Percentiles rank a stretch among this genome's conserved stretches.
These are phyloP conservation scores for Thalassophryne amazonica DNA, from an alignment of 2,797 vertebrate species.

Conservation along the genomic window DNA sequence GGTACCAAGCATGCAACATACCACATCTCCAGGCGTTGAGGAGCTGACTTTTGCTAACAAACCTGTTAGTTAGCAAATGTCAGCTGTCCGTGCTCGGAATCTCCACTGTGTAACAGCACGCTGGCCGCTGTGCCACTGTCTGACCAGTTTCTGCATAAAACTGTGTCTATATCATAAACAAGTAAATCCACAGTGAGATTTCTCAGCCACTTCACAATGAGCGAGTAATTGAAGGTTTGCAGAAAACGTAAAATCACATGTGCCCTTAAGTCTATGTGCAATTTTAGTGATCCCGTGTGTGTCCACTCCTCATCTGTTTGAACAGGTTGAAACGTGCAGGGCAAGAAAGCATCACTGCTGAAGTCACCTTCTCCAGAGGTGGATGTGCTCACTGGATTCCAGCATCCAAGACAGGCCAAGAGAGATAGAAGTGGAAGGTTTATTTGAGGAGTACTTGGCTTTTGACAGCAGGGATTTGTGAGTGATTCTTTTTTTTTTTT, in stretches of 20 bases:
- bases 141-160: too few relatives aligned
- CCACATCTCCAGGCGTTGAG: too few relatives aligned
- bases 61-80: too few relatives aligned
- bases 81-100: too few relatives aligned
- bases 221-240: background rate
- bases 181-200: too few relatives aligned
- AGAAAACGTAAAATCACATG: too few relatives aligned
- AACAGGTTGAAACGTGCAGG: conserved; percentile 87
- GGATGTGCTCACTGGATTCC: conserved; percentile 42
- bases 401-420: conserved; percentile 54
- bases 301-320: conserved; percentile 10
- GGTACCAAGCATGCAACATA: too few relatives aligned
- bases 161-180: too few relatives aligned
- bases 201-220: background rate
- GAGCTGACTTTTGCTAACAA: too few relatives aligned
- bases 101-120: too few relatives aligned
- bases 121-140: too few relatives aligned
- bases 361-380: conserved; percentile 46
- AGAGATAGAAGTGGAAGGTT: conserved; percentile 86
- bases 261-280: background rate
- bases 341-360: conserved; percentile 81
- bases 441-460: conserved; percentile 93
- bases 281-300: too few relatives aligned
- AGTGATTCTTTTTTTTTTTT: conserved; percentile 62
- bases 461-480: conserved; percentile 88